Evolutionary conservation across 2,797 vertebrate species (phyloP).

Genomic region (Microcaecilia unicolor): DNA sequence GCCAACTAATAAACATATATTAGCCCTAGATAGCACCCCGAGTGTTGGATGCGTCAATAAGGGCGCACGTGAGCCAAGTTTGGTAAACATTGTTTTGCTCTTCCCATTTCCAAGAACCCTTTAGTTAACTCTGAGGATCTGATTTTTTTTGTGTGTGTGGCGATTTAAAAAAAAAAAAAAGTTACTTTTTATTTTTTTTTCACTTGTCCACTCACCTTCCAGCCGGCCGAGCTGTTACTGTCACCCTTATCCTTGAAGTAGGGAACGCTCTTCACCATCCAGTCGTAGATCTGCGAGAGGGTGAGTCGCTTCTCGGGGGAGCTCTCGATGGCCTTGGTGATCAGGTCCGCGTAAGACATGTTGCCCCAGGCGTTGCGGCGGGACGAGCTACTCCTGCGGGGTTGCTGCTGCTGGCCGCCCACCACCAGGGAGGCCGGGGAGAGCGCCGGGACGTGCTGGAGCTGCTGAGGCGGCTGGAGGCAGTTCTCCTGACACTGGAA

Average conservation of each 20-base stretch:
- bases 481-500: slow-evolving; percentile 73
- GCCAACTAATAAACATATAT: too few relatives aligned
- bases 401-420: slow-evolving; percentile 46
- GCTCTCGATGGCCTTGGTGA: slow-evolving; percentile 94
- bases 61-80: too few relatives aligned
- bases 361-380: slow-evolving; percentile 95
- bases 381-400: slow-evolving; percentile 89
- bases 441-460: slow-evolving; percentile 65
- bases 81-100: too few relatives aligned
- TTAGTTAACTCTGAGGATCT: too few relatives aligned
- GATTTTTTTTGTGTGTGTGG: too few relatives aligned
- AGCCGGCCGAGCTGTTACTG: slow-evolving; percentile 93
- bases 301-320: slow-evolving; percentile 88
- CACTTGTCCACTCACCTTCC: slow-evolving; percentile 94
- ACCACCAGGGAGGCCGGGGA: slow-evolving; percentile 64
- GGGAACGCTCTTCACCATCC: slow-evolving; percentile 94
- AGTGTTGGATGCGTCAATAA: too few relatives aligned
- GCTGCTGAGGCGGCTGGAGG: slow-evolving; percentile 47
- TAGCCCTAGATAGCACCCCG: too few relatives aligned
- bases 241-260: slow-evolving; percentile 97
- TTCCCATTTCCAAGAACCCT: too few relatives aligned
- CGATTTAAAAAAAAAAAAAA: too few relatives aligned
- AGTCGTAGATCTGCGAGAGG: slow-evolving; percentile 92
- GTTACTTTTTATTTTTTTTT: too few relatives aligned
- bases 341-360: slow-evolving; percentile 95